A percentile compares a stretch with the other conserved stretches of the same genome.
Evolutionary conservation across 2,888 invertebrate genomes (phyloP).

Genomic region (Masnerella sp.): DNA sequence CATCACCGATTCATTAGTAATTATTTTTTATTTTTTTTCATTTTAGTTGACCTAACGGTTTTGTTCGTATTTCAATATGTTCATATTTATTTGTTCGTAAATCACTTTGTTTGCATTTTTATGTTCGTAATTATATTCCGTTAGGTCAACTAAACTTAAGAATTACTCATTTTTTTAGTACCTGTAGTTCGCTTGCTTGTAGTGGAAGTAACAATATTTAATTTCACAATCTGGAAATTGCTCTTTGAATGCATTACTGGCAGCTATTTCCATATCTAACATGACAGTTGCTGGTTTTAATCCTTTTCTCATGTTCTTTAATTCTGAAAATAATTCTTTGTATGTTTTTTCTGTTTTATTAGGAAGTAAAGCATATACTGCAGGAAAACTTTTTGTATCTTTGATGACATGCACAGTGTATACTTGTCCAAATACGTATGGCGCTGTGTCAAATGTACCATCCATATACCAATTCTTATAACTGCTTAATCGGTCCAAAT

Average conservation of each 20-base stretch:
- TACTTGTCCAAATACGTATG: neutral
- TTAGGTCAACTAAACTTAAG: no score
- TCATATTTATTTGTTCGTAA: neutral
- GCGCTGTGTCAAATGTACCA: slow-evolving; percentile 1
- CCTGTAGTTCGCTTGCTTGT: neutral
- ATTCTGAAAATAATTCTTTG: neutral
- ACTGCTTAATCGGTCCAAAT: neutral
- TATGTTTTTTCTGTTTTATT: slow-evolving; percentile 3
- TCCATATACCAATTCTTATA: neutral
- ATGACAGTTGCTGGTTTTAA: slow-evolving; percentile 1
- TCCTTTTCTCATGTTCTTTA: slow-evolving; percentile 1
- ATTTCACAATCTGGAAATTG: neutral
- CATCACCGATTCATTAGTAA: no score
- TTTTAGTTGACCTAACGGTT: no score
- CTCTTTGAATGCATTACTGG: neutral
- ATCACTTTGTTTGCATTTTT: neutral
- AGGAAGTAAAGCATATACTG: slow-evolving; percentile 1
- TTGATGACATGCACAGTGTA: neutral
- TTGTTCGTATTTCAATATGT: no score
- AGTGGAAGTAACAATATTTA: neutral
- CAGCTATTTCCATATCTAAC: slow-evolving; percentile 5
- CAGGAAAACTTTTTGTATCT: neutral
- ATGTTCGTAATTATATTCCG: neutral
- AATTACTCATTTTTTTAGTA: no score
- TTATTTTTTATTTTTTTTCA: no score